Evolutionary conservation across 2,797 vertebrate genomes (phyloP).

Genomic region (Choloepus didactylus): DNA sequence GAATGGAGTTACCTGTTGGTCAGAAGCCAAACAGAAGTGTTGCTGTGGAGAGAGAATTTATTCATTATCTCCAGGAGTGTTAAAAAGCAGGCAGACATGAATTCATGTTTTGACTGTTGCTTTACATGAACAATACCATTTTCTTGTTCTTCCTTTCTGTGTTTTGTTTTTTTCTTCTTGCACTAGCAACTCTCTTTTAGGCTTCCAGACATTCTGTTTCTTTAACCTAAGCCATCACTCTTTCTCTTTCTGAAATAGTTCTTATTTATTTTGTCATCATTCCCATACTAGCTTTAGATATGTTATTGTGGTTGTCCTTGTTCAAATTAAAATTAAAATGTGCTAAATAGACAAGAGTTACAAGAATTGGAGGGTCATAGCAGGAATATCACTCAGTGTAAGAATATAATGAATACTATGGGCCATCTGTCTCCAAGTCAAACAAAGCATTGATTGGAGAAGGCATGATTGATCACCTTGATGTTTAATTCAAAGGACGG

Average conservation of each 20-base stretch:
- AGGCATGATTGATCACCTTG: not conserved
- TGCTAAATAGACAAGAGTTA: not conserved
- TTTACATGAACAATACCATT: not conserved
- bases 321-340: not conserved
- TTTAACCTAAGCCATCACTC: not conserved
- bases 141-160: not conserved
- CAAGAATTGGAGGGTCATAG: not conserved
- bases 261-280: conserved; percentile 7
- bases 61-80: conserved; percentile 23
- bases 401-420: not conserved
- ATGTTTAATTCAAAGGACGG: not conserved
- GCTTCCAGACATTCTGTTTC: not conserved
- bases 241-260: conserved; percentile 15
- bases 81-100: not conserved
- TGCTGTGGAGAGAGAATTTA: conserved; percentile 31
- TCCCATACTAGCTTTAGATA: not conserved
- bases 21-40: not conserved
- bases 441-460: not conserved
- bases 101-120: not conserved
- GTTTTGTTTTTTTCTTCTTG: not conserved
- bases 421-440: not conserved
- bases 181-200: not conserved
- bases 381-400: not conserved
- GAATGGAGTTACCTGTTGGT: conserved; percentile 50
- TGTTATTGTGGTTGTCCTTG: not conserved